Evolutionary conservation across 2,888 invertebrate species (phyloP).

Genomic region (Argyra leucocephala): DNA sequence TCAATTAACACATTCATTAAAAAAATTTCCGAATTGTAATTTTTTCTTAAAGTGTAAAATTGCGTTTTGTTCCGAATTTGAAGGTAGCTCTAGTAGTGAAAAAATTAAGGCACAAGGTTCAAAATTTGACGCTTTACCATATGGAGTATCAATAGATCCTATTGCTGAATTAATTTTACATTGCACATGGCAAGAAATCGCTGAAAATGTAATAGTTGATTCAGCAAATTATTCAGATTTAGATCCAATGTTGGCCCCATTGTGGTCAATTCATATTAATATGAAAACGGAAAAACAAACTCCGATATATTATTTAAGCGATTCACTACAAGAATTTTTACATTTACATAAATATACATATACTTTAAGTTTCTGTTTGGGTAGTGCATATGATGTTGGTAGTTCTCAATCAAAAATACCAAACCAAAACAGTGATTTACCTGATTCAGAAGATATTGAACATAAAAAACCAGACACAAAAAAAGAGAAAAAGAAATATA

Average conservation of each 20-base stretch:
- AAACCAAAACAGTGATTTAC: constrained; percentile 50
- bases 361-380: constrained; percentile 34
- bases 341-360: constrained; percentile 47
- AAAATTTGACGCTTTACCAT: constrained; percentile 66
- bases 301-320: constrained; percentile 66
- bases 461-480: constrained; percentile 46
- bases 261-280: constrained; percentile 64
- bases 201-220: constrained; percentile 79
- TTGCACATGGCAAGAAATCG: constrained; percentile 77
- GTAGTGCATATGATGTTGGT: constrained; percentile 42
- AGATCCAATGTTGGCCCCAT: constrained; percentile 67
- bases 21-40: constrained; percentile 40
- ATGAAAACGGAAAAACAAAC: constrained; percentile 49
- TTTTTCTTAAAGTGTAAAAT: constrained; percentile 28
- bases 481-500: constrained; percentile 44
- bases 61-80: constrained; percentile 23
- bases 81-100: constrained; percentile 33
- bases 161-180: constrained; percentile 66
- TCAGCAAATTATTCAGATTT: constrained; percentile 80
- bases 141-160: constrained; percentile 77
- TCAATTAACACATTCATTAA: constrained; percentile 54
- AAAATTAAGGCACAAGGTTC: constrained; percentile 55
- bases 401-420: constrained; percentile 54
- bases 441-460: constrained; percentile 15
- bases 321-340: constrained; percentile 63